A percentile compares a stretch with the other conserved stretches of the same genome.
Evolutionary conservation across 2,797 vertebrate genomes (phyloP).

Genomic region (Platyrinchus mystaceus): DNA sequence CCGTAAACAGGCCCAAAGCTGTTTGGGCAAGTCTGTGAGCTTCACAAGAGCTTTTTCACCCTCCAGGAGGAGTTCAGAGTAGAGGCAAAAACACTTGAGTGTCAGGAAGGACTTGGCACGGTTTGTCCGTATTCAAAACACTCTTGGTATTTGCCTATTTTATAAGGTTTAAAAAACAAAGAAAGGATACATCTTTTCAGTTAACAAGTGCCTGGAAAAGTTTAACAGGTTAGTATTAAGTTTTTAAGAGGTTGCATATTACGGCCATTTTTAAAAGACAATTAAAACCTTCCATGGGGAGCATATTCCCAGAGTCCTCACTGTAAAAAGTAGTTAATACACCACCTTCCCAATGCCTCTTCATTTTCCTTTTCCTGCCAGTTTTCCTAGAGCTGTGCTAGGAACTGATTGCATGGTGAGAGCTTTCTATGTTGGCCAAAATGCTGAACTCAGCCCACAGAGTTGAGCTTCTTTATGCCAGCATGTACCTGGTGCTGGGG

Average conservation of each 20-base stretch:
- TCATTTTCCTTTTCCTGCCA: not conserved
- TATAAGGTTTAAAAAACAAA: conserved; percentile 6
- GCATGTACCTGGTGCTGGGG: not conserved
- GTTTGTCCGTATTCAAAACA: conserved; percentile 41
- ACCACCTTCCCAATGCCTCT: not conserved
- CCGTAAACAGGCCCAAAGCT: conserved; percentile 29
- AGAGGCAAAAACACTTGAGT: not conserved
- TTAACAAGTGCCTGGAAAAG: conserved; percentile 41
- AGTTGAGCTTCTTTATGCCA: not conserved
- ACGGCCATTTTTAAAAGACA: not conserved
- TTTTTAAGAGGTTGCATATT: conserved; percentile 37
- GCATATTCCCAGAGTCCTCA: not conserved
- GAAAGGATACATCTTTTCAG: not conserved
- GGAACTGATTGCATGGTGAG: not conserved
- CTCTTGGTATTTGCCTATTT: conserved; percentile 48
- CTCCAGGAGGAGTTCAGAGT: not conserved
- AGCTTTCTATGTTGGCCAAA: not conserved
- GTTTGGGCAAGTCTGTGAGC: conserved; percentile 44
- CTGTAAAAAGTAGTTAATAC: not conserved
- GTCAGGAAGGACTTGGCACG: conserved; percentile 31
- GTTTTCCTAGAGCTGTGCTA: not conserved
- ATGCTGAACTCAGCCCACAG: not conserved
- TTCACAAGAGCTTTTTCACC: not conserved
- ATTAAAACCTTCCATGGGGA: conserved; percentile 5
- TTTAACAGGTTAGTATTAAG: conserved; percentile 35